Evolutionary conservation across 1,140 invertebrate genomes (phyloP).

Genomic region (Sycophaga agraensis): DNA sequence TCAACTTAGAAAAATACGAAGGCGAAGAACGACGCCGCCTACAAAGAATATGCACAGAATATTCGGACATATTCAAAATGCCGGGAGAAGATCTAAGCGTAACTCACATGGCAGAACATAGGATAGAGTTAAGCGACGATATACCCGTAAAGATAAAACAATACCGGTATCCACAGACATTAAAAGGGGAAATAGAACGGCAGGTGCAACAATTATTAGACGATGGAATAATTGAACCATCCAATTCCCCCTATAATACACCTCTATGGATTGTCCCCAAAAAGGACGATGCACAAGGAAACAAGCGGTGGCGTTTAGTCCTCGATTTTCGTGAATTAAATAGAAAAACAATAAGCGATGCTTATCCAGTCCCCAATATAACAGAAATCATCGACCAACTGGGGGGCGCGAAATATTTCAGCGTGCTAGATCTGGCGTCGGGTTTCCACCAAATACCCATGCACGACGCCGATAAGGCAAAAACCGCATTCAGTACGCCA

Average conservation of each 20-base stretch:
- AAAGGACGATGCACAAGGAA: not conserved
- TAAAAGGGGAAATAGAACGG: not conserved
- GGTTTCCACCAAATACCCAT: constrained; percentile 3
- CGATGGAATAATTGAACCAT: not conserved
- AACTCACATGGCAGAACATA: no score
- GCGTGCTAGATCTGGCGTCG: no score
- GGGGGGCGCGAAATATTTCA: not conserved
- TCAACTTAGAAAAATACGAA: no score
- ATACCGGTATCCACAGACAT: not conserved
- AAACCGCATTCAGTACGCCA: not conserved
- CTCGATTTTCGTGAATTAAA: constrained; percentile 4
- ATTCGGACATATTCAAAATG: no score
- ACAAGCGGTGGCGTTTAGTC: not conserved
- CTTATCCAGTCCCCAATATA: no score
- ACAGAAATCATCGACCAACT: not conserved
- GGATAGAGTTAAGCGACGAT: no score
- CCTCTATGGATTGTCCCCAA: not conserved
- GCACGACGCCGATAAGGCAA: not conserved
- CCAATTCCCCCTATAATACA: not conserved
- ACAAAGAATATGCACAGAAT: not conserved
- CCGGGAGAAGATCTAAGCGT: no score
- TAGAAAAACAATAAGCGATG: no score
- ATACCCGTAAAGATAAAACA: no score
- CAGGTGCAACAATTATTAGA: not conserved
- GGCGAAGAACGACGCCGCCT: no score